A percentile compares a stretch with the other conserved stretches of the same genome.
Conservation (phyloP, 64 coral and sea anemone genomes). For the Catalaphyllia jardinei region DNA sequence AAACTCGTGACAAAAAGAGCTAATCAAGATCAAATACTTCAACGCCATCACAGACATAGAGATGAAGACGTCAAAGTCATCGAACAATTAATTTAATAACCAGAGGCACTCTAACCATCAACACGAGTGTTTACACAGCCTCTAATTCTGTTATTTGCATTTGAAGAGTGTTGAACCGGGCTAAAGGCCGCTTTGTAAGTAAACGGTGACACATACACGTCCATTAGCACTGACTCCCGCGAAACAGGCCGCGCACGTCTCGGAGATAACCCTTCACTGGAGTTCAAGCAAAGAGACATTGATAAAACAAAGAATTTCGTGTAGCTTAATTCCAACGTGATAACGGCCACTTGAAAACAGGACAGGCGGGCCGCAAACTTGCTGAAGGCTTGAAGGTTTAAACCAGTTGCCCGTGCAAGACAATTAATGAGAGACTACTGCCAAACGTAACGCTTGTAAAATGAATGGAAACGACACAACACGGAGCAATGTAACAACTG, state of each 20-base stretch:
- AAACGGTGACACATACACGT: not conserved
- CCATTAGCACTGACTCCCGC: conserved; percentile 8
- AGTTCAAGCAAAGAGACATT: not conserved
- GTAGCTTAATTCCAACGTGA: not conserved
- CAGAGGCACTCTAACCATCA: conserved; percentile 10
- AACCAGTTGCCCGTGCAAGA: not conserved
- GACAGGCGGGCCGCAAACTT: not conserved
- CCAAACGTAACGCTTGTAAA: not conserved
- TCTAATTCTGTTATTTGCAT: conserved; percentile 10
- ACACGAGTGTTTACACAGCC: conserved; percentile 16
- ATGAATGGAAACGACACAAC: conserved; percentile 25
- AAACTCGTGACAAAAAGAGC: not conserved
- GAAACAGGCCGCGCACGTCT: conserved; percentile 2
- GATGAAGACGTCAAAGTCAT: conserved; percentile 23
- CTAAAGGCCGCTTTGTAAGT: conserved; percentile 7
- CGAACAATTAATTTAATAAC: conserved; percentile 33
- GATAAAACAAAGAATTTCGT: not conserved
- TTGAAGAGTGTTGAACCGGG: conserved; percentile 3
- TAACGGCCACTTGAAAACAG: not conserved
- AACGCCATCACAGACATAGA: not conserved
- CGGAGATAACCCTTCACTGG: not conserved
- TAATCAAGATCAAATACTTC: not conserved
- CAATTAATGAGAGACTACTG: not conserved
- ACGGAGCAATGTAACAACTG: not conserved
- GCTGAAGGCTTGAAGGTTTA: not conserved